Base-by-base conservation (phyloP, 23 tunicate genomes). In the Botrylloides violaceus region DNA sequence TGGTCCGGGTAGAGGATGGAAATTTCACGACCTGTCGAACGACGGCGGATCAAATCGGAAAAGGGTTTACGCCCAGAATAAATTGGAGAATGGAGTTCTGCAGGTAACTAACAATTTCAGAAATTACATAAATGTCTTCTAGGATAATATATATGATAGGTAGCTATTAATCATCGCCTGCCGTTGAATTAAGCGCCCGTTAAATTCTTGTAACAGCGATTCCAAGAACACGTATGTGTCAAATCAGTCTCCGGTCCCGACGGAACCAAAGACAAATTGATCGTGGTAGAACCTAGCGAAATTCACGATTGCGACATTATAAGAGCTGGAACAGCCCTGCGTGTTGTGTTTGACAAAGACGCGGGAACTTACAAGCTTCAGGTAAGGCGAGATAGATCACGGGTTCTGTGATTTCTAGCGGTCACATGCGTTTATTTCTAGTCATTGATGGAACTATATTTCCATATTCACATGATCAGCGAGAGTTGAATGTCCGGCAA, bases 21-120 rank as follows among this genome's bases (percentile, higher is more conserved):
- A 87, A 55, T 87, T 87, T 64, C 95, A 87, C 64, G 95, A 87
- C 59, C 59, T 87, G 61, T 87, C 95, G 0, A 82, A 75, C 49
- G 95, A 87, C 34, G 95, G 84, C 34, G 86, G 81, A 1, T 65
- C 77, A 38, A 84, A 81, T 59, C 68, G 65, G 65, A 87, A 87
- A 63, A 64, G 95, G 25, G 53, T 77, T 27, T 87, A 87, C 66
- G 63, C 76, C 56, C 80, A 87, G 39, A 87, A 87, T 62, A 59
- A 73, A 61, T 68, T 87, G 6, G 95, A 87, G 58, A 87, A 70
- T 53, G 86, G 79, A 70, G 80, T 87, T 23, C 63, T 80, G 3
- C 95, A 80, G 82, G 95, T 87, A 61, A 1, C 39, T 38, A 43
- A 43, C 53, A 15, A 7, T 43, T 43, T n/a, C n/a, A n/a, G n/a